These are phyloP conservation scores for Apis laboriosa DNA, from an alignment of 1,140 invertebrate species.

Conservation along the genomic window DNA sequence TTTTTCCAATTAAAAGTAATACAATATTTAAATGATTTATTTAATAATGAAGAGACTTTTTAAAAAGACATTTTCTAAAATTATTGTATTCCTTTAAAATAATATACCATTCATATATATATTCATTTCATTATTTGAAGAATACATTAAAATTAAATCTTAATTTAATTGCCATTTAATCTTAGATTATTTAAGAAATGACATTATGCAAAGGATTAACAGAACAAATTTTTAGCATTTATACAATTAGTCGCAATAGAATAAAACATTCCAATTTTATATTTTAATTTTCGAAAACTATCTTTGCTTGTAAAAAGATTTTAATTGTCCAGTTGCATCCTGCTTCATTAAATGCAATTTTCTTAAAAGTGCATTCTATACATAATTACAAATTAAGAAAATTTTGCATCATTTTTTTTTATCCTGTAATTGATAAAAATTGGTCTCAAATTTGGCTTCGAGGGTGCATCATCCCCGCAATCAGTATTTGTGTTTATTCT, in stretches of 20 bases:
- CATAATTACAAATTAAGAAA: neutral
- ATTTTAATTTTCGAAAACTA: neutral
- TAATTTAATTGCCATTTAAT: neutral
- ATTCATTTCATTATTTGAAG: neutral
- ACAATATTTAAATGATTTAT: neutral
- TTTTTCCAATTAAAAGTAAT: neutral
- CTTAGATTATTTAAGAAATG: neutral
- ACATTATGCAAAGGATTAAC: conserved; percentile 15
- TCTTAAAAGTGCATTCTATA: neutral
- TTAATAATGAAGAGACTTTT: neutral
- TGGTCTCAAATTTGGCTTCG: conserved; percentile 12
- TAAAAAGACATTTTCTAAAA: neutral
- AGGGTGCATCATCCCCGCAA: conserved; percentile 55
- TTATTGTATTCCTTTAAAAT: neutral
- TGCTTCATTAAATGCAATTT: neutral
- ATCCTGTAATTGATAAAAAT: neutral
- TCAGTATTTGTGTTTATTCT: conserved; percentile 7
- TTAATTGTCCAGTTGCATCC: neutral
- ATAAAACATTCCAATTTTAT: neutral
- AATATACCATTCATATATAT: neutral
- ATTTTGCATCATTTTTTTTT: neutral
- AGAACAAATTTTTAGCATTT: neutral
- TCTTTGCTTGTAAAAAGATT: neutral
- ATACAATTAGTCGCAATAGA: neutral
- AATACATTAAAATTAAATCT: neutral